A percentile compares a stretch with the other conserved stretches of the same genome.
Conservation (phyloP, 2,797 vertebrate species). For the Cygnus olor region DNA sequence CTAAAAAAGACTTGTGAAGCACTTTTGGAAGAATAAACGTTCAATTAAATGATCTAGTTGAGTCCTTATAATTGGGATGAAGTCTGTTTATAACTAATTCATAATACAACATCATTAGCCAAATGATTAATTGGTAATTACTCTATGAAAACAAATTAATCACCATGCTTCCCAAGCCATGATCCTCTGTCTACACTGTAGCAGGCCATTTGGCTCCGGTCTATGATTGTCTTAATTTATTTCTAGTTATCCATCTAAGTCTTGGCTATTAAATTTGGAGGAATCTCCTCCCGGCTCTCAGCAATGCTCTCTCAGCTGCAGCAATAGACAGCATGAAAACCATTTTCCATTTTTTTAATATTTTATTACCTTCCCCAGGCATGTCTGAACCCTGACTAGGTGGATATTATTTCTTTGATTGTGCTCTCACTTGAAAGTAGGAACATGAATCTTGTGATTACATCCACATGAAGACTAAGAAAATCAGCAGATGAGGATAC, state of each 20-base stretch:
- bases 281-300: neutral
- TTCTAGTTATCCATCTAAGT: neutral
- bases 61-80: conserved; percentile 26
- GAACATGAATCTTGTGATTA: neutral
- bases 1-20: neutral
- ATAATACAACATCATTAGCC: conserved; percentile 30
- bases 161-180: neutral
- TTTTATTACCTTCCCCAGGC: conserved; percentile 3
- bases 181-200: neutral
- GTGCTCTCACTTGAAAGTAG: neutral
- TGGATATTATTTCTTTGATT: neutral
- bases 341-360: neutral
- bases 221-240: conserved; percentile 4
- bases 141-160: conserved; percentile 56
- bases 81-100: conserved; percentile 47
- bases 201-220: neutral
- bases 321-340: conserved; percentile 1
- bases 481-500: neutral
- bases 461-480: neutral
- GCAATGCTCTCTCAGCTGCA: neutral
- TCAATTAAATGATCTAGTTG: conserved; percentile 41
- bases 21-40: conserved; percentile 20
- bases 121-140: conserved; percentile 59
- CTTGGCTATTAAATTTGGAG: neutral
- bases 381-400: neutral